Conservation (phyloP, 2,888 invertebrate species). For the Hypercompe scribonia region DNA sequence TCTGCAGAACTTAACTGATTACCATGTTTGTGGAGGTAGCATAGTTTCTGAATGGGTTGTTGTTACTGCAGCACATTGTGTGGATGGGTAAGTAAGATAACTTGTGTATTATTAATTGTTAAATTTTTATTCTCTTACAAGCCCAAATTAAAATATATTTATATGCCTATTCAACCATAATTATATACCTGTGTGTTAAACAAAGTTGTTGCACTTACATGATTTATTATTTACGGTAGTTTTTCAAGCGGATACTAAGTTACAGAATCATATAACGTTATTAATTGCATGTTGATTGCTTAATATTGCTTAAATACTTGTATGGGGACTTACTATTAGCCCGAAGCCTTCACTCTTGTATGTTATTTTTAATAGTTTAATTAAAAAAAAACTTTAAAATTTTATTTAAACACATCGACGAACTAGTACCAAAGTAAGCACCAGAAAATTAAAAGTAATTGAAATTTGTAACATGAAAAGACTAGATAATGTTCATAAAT, state of each 20-base stretch:
- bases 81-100: constrained; percentile 60
- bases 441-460: too few relatives aligned
- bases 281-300: too few relatives aligned
- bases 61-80: constrained; percentile 79
- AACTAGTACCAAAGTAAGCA: too few relatives aligned
- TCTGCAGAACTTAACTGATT: constrained; percentile 72
- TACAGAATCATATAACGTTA: background rate
- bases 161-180: background rate
- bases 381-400: too few relatives aligned
- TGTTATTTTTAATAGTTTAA: too few relatives aligned
- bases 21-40: constrained; percentile 80
- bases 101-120: background rate
- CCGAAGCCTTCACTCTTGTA: too few relatives aligned
- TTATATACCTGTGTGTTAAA: background rate
- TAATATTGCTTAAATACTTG: too few relatives aligned
- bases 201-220: background rate
- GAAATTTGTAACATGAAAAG: too few relatives aligned
- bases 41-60: constrained; percentile 70
- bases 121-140: background rate
- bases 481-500: too few relatives aligned
- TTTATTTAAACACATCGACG: too few relatives aligned
- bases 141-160: background rate
- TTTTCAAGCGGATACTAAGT: background rate
- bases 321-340: too few relatives aligned
- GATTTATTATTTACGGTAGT: background rate